Conservation (phyloP, 2,113 vertebrate genomes). For the Scytalopus superciliaris region DNA sequence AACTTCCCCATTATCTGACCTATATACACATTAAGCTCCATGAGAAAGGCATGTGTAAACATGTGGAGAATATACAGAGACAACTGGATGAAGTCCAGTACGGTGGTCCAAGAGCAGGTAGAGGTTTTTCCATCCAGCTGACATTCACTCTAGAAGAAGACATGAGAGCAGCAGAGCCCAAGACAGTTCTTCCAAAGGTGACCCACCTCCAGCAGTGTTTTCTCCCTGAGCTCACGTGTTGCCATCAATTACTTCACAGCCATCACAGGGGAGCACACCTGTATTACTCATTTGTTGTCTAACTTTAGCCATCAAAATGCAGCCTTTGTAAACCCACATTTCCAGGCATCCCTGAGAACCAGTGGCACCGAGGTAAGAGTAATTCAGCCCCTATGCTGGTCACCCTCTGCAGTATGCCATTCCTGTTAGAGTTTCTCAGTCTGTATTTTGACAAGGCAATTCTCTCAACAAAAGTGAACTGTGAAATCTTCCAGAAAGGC, state of each 20-base stretch:
- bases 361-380: neutral
- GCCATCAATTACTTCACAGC: neutral
- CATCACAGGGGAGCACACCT: neutral
- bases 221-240: neutral
- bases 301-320: neutral
- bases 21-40: neutral
- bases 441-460: neutral
- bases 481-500: constrained; percentile 3
- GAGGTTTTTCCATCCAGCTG: neutral
- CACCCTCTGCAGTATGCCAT: neutral
- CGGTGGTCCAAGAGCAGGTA: neutral
- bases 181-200: neutral
- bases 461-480: neutral
- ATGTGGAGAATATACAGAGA: neutral
- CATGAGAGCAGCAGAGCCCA: neutral
- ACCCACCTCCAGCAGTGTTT: neutral
- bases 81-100: neutral
- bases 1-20: neutral
- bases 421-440: neutral
- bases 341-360: neutral
- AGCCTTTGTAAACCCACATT: neutral
- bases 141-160: neutral
- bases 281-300: neutral
- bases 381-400: neutral
- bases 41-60: neutral